Evolutionary conservation across 1,140 invertebrate genomes (phyloP), one percentile per base, ranked within the genome.

Genomic region (Wiebesia pumilae): DNA sequence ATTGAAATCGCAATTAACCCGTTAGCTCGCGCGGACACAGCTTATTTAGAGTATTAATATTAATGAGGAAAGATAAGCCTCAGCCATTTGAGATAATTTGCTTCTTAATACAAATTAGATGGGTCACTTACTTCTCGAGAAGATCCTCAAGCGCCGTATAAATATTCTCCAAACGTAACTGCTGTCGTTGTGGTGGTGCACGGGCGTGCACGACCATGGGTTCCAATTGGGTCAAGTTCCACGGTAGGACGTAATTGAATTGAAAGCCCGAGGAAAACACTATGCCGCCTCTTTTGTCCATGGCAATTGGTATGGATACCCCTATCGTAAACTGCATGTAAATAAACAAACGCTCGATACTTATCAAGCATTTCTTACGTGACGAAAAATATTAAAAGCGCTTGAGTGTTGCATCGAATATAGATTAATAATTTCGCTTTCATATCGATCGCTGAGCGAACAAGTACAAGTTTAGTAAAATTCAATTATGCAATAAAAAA

Each of bases 161-260:
- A 86, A 92, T 88, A 89, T 92, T 90, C 86, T 89, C 89, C 83
- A 94, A 89, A 87, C 90, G 83, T 82, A 93, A 86, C 27, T 51
- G 71, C 65, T 51, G 38, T 12, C 43, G 24, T 27, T 75, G 38
- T 65, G 35, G 43, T 9, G 90, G 88, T 19, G 90, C 88, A 0
- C 85, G 85, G 33, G 33, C 71, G 21, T 79, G 75, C 10, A 93
- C 84, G 38, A 92, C 88, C 67, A 88, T 90, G 62, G 91, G 88
- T 83, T 92, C 90, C 27, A 94, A 90, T 88, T 94, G 91, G 87
- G 91, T 92, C 88, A 90, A 79, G 90, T 94, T 94, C 89, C 89
- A 92, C 35, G 93, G 93, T 86, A 94, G 87, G 21, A 43, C 88
- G 87, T 91, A 94, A 90, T 94, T 93, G 89, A 94, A 91, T 91